Base-by-base conservation (phyloP, 2,888 invertebrate species). In the Philonicus albiceps region DNA sequence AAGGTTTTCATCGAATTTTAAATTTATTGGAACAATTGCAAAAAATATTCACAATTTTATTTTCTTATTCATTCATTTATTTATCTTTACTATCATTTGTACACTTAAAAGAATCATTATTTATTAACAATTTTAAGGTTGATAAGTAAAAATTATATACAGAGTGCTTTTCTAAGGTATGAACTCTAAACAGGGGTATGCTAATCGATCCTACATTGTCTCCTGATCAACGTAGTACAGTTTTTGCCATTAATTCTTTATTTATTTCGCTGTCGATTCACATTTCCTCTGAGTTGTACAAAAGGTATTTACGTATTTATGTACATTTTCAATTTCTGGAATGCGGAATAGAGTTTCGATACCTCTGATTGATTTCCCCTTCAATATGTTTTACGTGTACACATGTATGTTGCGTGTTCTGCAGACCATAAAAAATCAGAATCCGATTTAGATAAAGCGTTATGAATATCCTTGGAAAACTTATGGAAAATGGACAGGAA, bases 401-500 rank as follows among this genome's bases (percentile, higher is more conserved):
- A 27, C 27, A 27, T 27, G 27, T 22, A 27, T 19, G 27, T 6
- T 64, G 64, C 27, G 64, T 64, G 53, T 53, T 22, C 64, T 3
- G 11, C 3, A 64, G 27, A 64, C 64, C 22, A 64, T 64, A 64
- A 64, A 64, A 64, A 64, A 64, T 55, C 55, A 55, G 55, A 55
- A 55, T 64, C 64, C 64, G 64, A 64, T 64, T 64, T 64, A 64
- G 64, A 64, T 64, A 64, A 11, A 64, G 64, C 11, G 27, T 64
- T 64, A 64, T 64, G 64, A 64, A 64, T 64, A 64, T 64, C 64
- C 64, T 64, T 64, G 64, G 4, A 19, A 74, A 31, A 74, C 34
- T 74, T 74, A 34, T 16, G 34, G 74, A 74, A 74, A 74, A 76
- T 76, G 34, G 76, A 76, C 40, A 76, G 40, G 40, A 76, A 43